phyloP scores from a whole-genome alignment of 2,888 invertebrate species.

The Drosophila koepferae region DNA sequence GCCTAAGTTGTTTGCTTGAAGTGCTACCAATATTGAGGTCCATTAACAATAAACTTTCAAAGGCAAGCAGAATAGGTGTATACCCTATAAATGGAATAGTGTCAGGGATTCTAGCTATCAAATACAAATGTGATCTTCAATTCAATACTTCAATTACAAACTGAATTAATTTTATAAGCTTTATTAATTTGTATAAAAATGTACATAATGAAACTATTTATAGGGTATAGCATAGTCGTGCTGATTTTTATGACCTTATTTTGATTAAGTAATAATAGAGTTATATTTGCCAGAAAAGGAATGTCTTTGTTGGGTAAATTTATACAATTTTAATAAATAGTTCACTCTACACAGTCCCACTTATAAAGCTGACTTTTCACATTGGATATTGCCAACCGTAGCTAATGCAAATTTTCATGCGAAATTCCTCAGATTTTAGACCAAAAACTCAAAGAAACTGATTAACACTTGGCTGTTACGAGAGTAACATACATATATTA shows the following conservation, averaged over 20 bases:
- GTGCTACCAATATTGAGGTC: conserved; percentile 14
- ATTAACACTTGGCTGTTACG: not conserved
- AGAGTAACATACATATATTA: not conserved
- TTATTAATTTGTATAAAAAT: no score
- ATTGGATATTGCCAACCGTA: conserved; percentile 9
- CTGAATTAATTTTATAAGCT: no score
- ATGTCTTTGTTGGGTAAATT: not conserved
- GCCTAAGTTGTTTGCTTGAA: conserved; percentile 4
- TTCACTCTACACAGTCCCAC: not conserved
- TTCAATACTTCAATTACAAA: no score
- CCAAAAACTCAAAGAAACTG: conserved; percentile 4
- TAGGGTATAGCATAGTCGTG: not conserved
- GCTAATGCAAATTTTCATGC: conserved; percentile 22
- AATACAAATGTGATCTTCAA: no score
- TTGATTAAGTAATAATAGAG: no score
- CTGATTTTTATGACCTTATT: no score
- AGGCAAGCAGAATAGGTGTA: not conserved
- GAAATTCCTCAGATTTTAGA: conserved; percentile 24
- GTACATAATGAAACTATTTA: not conserved
- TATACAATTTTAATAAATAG: not conserved
- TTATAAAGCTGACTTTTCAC: not conserved
- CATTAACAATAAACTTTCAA: conserved; percentile 4
- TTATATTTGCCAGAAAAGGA: no score
- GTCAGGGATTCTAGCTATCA: no score
- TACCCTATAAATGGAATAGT: not conserved